Percentiles rank a stretch among this genome's conserved stretches.
Evolutionary conservation across 2,797 vertebrate genomes (phyloP).

Genomic region (Notamacropus eugenii): DNA sequence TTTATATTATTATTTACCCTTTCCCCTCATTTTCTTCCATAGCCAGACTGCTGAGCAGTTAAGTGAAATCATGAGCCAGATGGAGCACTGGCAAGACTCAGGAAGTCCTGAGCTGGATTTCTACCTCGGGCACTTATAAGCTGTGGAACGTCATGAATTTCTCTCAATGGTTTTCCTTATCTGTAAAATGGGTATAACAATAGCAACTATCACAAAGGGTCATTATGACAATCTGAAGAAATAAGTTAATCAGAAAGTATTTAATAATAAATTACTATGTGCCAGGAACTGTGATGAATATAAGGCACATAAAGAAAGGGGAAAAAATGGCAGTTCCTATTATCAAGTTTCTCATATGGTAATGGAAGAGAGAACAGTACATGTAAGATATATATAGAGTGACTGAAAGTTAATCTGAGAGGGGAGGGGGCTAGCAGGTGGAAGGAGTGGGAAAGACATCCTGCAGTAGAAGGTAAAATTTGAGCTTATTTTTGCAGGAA

Average conservation of each 20-base stretch:
- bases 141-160: not conserved
- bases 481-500: not conserved
- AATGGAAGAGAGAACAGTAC: not conserved
- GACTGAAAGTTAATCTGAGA: not conserved
- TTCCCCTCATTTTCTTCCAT: not conserved
- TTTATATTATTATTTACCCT: not conserved
- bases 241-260: not conserved
- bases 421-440: not conserved
- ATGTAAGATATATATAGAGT: not conserved
- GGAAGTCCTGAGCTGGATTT: not conserved
- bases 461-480: not conserved
- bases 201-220: not conserved
- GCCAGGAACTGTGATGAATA: not conserved
- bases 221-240: not conserved
- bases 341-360: not conserved
- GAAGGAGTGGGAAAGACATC: not conserved
- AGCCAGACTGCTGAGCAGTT: not conserved
- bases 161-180: not conserved
- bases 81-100: not conserved
- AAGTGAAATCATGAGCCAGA: not conserved
- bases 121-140: not conserved
- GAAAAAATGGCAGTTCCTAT: not conserved
- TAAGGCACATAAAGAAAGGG: not conserved
- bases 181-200: not conserved
- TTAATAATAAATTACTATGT: not conserved